Percentiles rank a stretch among this genome's conserved stretches.
These are phyloP conservation scores for Alligator mississippiensis DNA, from an alignment of 2,113 vertebrate genomes.

Conservation along the genomic window DNA sequence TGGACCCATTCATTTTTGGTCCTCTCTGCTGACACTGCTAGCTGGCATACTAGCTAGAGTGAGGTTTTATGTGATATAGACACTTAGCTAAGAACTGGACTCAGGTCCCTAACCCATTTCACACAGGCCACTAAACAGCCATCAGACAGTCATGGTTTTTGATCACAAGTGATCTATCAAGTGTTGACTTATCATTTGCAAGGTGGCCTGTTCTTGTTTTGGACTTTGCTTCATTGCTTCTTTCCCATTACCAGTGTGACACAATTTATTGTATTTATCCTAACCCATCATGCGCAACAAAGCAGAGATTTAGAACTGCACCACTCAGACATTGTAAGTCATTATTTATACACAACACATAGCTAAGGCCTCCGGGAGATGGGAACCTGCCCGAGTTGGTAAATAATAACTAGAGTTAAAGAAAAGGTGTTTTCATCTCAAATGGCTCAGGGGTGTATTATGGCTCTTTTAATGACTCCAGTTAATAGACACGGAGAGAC, in stretches of 20 bases:
- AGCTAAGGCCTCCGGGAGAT: background rate
- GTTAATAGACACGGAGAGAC: constrained; percentile 43
- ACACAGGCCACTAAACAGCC: fast-evolving
- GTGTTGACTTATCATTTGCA: background rate
- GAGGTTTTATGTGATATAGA: background rate
- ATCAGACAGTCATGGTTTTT: background rate
- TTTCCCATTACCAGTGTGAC: background rate
- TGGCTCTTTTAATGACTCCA: background rate
- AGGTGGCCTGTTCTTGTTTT: constrained; percentile 13
- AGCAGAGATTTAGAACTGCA: constrained; percentile 31
- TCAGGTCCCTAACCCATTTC: background rate
- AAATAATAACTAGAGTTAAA: constrained; percentile 16
- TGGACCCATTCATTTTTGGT: background rate
- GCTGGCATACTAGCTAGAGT: background rate
- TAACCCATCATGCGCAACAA: fast-evolving
- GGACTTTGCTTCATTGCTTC: constrained; percentile 26
- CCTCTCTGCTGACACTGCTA: fast-evolving
- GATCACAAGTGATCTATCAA: background rate
- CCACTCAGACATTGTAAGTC: fast-evolving
- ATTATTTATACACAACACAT: background rate
- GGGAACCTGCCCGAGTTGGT: background rate
- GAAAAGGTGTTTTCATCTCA: constrained; percentile 26
- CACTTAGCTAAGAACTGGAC: background rate
- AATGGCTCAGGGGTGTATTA: constrained; percentile 25
- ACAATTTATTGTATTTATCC: constrained; percentile 30